Base-by-base conservation (phyloP, 2,888 invertebrate species). In the Masnerella sp. region DNA sequence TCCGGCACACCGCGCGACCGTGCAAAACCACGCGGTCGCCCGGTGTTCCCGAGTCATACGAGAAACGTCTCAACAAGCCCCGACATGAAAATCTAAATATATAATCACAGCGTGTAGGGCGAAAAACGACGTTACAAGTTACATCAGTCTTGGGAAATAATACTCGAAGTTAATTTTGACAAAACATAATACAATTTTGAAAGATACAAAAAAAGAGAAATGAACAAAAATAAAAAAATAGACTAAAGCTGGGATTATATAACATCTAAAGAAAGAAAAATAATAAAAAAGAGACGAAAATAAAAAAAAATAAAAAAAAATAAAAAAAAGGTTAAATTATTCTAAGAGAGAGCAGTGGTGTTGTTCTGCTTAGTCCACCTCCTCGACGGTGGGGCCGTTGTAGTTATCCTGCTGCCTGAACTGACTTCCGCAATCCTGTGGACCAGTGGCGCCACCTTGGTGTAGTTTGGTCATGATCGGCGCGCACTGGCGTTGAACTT, bases 361-460 rank as follows among this genome's bases (percentile, higher is more conserved):
- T 25, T 51, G 11, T 45, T 65, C 30, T 40, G 42, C 45, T 76
- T 89, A 92, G 84, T 94, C 93, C 38, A 94, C 89, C 88, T 94
- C 92, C 81, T 92, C 93, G 36, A 94, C 92, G 47, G 92, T 93
- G 8, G 92, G 92, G 0, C 91, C 91, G 1, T 85, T 85, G 11
- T 88, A 84, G 54, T 84, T 88, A 79, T 59, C 81, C 79, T 76
- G 88, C 78, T 79, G 84, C 62, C 80, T 74, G 72, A 76, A 82
- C 75, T 78, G 84, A 64, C 59, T 77, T 9, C 80, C 86, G 74
- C 84, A 84, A 75, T 78, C 82, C 80, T 80, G 87, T 82, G 42
- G 81, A 4, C 82, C 81, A 15, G 71, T 70, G n/a, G 74, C 77
- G 8, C 84, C 86, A 20, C 85, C 85, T 61, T 87, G 85, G 81